Conservation (phyloP, 2,797 vertebrate genomes). For the Enteromius argenteus region DNA sequence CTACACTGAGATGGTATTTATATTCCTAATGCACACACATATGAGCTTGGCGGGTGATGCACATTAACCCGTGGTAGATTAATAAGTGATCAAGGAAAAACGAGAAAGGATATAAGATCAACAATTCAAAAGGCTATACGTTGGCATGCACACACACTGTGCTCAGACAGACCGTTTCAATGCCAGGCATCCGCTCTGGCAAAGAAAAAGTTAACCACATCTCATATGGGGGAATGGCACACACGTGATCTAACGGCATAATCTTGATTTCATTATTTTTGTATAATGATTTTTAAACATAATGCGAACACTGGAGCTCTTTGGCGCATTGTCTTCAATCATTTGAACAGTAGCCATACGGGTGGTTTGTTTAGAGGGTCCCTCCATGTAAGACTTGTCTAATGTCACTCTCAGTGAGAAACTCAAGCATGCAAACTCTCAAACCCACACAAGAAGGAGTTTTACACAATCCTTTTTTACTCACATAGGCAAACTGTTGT, state of each 20-base stretch:
- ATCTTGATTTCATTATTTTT: conserved; percentile 35
- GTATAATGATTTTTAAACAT: conserved; percentile 7
- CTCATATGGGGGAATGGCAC: conserved; percentile 66
- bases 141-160: conserved; percentile 83
- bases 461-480: conserved; percentile 62
- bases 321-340: conserved; percentile 16
- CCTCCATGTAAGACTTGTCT: conserved; percentile 60
- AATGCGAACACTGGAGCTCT: not conserved
- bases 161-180: conserved; percentile 78
- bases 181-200: conserved; percentile 66
- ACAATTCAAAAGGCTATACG: conserved; percentile 70
- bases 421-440: conserved; percentile 43
- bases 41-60: conserved; percentile 50
- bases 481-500: conserved; percentile 77
- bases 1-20: not conserved
- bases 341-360: conserved; percentile 7
- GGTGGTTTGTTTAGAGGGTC: conserved; percentile 48
- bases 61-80: conserved; percentile 40
- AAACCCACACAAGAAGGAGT: conserved; percentile 53
- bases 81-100: conserved; percentile 48
- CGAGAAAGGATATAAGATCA: conserved; percentile 58
- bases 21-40: conserved; percentile 26
- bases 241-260: conserved; percentile 51
- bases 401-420: conserved; percentile 59
- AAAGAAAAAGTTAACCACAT: conserved; percentile 77